Base-by-base conservation (phyloP, 2,113 vertebrate species). In the Grammomys surdaster region DNA sequence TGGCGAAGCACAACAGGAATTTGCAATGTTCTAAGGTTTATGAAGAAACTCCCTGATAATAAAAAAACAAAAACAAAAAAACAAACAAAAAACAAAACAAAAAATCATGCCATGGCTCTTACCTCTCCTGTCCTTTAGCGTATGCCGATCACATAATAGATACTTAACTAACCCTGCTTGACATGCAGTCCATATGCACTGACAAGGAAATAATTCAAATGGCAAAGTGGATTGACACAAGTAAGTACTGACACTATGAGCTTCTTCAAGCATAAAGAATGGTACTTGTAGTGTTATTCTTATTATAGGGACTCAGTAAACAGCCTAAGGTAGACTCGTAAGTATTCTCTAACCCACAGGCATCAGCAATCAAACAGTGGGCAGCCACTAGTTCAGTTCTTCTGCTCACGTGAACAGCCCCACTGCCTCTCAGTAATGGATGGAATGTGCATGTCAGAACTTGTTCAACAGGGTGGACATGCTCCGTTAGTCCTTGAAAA, bases 381-480 rank as follows among this genome's bases (percentile, higher is more conserved):
- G 36, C 51, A 80, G 78, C 48, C 31, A 16, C 65, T 19, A 60
- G 76, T 14, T 26, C 72, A 67, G 70, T 54, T 78, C 82, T 22
- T 33, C 26, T 54, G 65, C 48, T 89, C 73, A 14, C 11, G 20
- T 12, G 65, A 69, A 80, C 1, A 16, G 70, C 54, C 82, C 77
- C 87, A 24, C 16, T 0, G 28, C 78, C 67, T 72, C 73, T 88
- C 31, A 20, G 94, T 33, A 6, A 10, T 70, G 88, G 85, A 46
- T 58, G 95, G 95, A 96, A 96, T 72, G 92, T 91, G 40, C 81
- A n/a, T 43, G 70, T 81, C 60, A 72, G 72, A 93, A 95, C 96
- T 48, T 81, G 95, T 89, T 92, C 22, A 14, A 91, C 97, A 28
- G 67, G 93, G 88, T 51, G 43, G 94, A 96, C 93, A 58, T 33